phyloP scores from a whole-genome alignment of 2,888 invertebrate genomes.

The Tupiocoris notatus region DNA sequence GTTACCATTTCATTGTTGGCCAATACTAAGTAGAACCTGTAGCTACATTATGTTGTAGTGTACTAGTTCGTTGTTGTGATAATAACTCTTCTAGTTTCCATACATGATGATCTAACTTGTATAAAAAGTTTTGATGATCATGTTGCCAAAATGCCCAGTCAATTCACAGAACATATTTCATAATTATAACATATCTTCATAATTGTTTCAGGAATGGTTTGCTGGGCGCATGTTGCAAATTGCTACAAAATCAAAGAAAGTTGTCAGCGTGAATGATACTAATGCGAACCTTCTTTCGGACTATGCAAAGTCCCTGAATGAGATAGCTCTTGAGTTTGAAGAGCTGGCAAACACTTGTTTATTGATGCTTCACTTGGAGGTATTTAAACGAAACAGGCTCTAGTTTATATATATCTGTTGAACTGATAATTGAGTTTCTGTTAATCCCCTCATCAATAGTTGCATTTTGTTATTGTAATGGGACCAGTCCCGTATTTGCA shows the following conservation, averaged over 20 bases:
- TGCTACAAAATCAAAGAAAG: conserved; percentile 56
- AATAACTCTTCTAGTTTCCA: not conserved
- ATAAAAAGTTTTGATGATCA: not conserved
- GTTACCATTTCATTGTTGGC: no score
- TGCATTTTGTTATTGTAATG: no score
- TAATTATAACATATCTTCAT: no score
- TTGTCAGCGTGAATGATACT: conserved; percentile 7
- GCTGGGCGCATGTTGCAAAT: conserved; percentile 65
- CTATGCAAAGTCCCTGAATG: conserved; percentile 42
- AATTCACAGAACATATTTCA: no score
- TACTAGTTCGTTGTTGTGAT: not conserved
- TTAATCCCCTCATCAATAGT: no score
- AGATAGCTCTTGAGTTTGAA: conserved; percentile 75
- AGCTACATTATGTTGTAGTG: no score
- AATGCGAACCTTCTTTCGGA: conserved; percentile 50
- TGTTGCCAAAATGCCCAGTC: no score
- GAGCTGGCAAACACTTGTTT: conserved; percentile 88
- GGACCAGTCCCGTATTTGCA: no score
- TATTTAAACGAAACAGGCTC: conserved; percentile 52
- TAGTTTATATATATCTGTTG: no score
- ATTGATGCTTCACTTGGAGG: conserved; percentile 88
- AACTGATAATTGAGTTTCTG: no score
- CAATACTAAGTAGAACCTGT: no score
- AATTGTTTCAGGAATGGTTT: conserved; percentile 71
- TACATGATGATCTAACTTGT: not conserved